Conservation (phyloP, 2,888 invertebrate genomes). For the Stenichneumon culpator region DNA sequence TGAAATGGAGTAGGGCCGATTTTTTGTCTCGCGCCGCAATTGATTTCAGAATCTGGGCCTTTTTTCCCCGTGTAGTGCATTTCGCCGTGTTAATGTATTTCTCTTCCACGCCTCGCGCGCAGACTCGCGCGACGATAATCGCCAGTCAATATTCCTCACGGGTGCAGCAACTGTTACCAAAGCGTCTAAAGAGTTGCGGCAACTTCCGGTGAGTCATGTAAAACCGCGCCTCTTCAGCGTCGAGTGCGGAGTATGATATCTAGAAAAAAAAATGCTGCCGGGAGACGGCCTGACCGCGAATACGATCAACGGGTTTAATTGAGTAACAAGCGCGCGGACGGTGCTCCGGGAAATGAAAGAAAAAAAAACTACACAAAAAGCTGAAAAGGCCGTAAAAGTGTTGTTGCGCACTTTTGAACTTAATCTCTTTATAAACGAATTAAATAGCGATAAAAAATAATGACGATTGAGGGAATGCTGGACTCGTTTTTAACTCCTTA, state of each 20-base stretch:
- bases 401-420: constrained; percentile 17
- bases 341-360: not conserved
- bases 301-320: constrained; percentile 81
- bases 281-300: constrained; percentile 42
- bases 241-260: constrained; percentile 20
- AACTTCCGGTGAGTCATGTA: constrained; percentile 65
- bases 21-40: too few species aligned
- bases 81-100: too few species aligned
- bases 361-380: constrained; percentile 32
- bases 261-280: constrained; percentile 16
- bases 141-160: constrained; percentile 16
- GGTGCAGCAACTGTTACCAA: constrained; percentile 16
- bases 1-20: too few species aligned
- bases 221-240: constrained; percentile 55
- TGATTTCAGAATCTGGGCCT: too few species aligned
- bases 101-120: not conserved
- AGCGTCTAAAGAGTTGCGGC: constrained; percentile 54
- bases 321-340: constrained; percentile 75
- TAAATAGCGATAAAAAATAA: too few species aligned
- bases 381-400: not conserved
- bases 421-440: too few species aligned
- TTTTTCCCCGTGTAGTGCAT: too few species aligned
- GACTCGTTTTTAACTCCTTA: too few species aligned
- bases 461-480: too few species aligned
- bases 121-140: constrained; percentile 1